Conservation (phyloP, 2,113 vertebrate species). For the Brienomyrus longianalis region DNA sequence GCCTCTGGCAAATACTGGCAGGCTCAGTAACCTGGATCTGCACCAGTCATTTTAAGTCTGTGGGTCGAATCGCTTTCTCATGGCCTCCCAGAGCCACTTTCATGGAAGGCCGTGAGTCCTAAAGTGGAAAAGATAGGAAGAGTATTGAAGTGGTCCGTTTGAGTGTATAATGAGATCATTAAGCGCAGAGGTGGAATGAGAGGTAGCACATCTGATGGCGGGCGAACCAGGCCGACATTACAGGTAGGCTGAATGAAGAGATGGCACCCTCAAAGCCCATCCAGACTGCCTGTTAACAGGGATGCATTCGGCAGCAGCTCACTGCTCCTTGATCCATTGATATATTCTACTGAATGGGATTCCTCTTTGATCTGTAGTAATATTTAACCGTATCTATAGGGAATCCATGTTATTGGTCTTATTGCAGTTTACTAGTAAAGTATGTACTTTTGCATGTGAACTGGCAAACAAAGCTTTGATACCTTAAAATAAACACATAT, state of each 20-base stretch:
- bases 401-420: background rate
- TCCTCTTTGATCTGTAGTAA: background rate
- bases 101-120: background rate
- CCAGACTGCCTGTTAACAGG: background rate
- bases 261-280: background rate
- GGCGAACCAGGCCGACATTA: background rate
- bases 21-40: background rate
- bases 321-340: background rate
- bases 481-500: background rate
- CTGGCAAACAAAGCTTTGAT: background rate
- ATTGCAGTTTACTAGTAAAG: background rate
- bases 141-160: conserved; percentile 10
- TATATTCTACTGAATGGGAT: background rate
- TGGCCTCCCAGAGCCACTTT: background rate
- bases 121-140: background rate
- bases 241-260: background rate
- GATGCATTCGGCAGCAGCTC: background rate
- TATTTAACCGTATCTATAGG: background rate
- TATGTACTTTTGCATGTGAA: background rate
- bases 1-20: background rate
- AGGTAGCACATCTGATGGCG: background rate
- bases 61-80: background rate
- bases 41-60: conserved; percentile 6
- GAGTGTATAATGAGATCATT: conserved; percentile 16
- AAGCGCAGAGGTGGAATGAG: background rate